These are phyloP conservation scores for Zoanthus gigantus DNA, from an alignment of 92 coral and sea anemone species.

Conservation along the genomic window DNA sequence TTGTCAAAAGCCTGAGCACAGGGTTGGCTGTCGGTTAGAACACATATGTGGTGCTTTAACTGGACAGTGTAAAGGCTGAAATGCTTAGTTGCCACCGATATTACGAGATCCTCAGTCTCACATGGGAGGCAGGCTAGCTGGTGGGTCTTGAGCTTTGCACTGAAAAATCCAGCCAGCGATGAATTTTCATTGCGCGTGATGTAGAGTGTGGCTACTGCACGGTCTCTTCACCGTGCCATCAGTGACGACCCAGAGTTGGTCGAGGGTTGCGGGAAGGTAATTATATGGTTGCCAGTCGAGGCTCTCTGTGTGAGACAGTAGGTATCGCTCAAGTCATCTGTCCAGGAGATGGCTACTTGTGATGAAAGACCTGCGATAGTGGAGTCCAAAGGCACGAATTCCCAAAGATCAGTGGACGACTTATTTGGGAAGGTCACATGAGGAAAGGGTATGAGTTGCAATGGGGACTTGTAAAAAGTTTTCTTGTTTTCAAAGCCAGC, in stretches of 20 bases:
- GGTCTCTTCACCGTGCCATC: neutral
- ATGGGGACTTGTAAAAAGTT: no score
- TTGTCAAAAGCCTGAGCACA: neutral
- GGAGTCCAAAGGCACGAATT: no score
- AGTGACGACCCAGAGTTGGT: neutral
- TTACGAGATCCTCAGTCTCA: constrained; percentile 17
- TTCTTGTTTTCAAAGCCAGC: neutral
- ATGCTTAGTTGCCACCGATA: no score
- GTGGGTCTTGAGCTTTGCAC: constrained; percentile 15
- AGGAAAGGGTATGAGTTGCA: no score
- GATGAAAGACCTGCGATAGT: no score
- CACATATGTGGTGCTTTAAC: neutral
- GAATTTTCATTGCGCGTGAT: constrained; percentile 27
- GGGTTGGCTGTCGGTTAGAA: constrained; percentile 14
- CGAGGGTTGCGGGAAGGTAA: constrained; percentile 6
- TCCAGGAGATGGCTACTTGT: no score
- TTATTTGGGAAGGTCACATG: no score
- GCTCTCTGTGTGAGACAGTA: neutral
- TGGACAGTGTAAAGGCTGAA: neutral
- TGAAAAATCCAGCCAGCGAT: constrained; percentile 26
- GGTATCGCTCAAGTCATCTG: neutral
- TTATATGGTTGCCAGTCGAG: neutral
- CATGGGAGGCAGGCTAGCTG: constrained; percentile 28
- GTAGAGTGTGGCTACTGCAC: neutral
- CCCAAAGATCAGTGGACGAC: no score